Conservation (phyloP, 2,113 vertebrate genomes). For the Varanus komodoensis region DNA sequence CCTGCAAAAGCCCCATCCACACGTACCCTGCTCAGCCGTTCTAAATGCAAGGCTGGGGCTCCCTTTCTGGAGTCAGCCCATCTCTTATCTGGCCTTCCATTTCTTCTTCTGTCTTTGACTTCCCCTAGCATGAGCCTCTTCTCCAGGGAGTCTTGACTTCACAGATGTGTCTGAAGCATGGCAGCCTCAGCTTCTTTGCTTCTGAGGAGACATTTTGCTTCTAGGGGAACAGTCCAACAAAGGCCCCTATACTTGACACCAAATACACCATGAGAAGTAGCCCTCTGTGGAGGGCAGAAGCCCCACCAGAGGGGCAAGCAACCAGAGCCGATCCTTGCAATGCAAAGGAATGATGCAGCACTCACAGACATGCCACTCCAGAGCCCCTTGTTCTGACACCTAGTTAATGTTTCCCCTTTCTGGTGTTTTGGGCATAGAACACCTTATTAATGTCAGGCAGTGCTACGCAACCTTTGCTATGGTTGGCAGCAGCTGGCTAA, state of each 20-base stretch:
- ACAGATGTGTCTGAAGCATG: too few species aligned
- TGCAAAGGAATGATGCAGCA: slow-evolving; percentile 31
- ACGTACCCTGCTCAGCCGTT: too few species aligned
- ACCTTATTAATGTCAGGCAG: slow-evolving; percentile 67
- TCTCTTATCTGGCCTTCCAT: too few species aligned
- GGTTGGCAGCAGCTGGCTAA: slow-evolving; percentile 40
- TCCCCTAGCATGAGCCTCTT: too few species aligned
- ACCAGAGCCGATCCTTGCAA: slow-evolving; percentile 38
- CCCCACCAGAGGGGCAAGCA: slow-evolving; percentile 15
- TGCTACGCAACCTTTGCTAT: background rate
- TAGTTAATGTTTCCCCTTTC: slow-evolving; percentile 72
- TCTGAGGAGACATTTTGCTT: too few species aligned
- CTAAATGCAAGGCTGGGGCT: too few species aligned
- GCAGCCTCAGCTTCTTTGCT: too few species aligned
- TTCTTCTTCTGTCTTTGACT: too few species aligned
- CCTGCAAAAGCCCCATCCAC: too few species aligned
- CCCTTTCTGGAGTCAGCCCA: too few species aligned
- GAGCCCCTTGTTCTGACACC: slow-evolving; percentile 69
- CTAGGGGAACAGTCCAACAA: too few species aligned
- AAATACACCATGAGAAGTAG: background rate
- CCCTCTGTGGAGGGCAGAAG: background rate
- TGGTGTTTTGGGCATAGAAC: slow-evolving; percentile 56
- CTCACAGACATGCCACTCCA: slow-evolving; percentile 56
- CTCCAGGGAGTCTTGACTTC: too few species aligned
- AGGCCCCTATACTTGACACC: background rate